Evolutionary conservation across 2,888 invertebrate species (phyloP).

Genomic region (Onthophagus sagittarius): DNA sequence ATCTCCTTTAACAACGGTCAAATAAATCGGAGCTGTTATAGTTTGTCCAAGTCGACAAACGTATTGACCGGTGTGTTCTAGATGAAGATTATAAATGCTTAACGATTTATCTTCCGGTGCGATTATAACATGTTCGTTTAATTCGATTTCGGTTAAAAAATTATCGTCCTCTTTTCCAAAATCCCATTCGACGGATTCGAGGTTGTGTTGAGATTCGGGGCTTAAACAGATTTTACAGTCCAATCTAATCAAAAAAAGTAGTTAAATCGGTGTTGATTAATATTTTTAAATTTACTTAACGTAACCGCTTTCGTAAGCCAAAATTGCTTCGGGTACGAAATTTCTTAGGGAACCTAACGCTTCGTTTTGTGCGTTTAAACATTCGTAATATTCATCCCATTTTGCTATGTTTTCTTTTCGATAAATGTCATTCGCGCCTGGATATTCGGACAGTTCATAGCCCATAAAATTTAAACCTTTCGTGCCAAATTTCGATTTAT

Average conservation of each 20-base stretch:
- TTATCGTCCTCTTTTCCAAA: conserved; percentile 37
- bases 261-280: neutral
- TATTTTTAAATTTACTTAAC: conserved; percentile 40
- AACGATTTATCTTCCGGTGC: conserved; percentile 50
- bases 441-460: conserved; percentile 48
- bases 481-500: conserved; percentile 40
- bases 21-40: conserved; percentile 48
- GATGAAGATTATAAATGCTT: conserved; percentile 52
- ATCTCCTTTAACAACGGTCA: conserved; percentile 50
- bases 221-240: conserved; percentile 54
- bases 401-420: conserved; percentile 43
- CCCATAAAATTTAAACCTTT: conserved; percentile 43
- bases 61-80: conserved; percentile 55
- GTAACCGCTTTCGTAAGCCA: conserved; percentile 50
- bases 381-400: conserved; percentile 57
- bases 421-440: conserved; percentile 46
- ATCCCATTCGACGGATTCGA: conserved; percentile 51
- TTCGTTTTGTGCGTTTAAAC: conserved; percentile 45
- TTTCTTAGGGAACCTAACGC: conserved; percentile 42
- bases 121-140: conserved; percentile 47
- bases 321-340: conserved; percentile 43
- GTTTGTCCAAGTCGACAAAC: conserved; percentile 52
- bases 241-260: conserved; percentile 40
- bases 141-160: conserved; percentile 42
- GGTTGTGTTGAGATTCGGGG: conserved; percentile 46